Base-by-base conservation (phyloP, 2,113 vertebrate species). In the Vombatus ursinus region DNA sequence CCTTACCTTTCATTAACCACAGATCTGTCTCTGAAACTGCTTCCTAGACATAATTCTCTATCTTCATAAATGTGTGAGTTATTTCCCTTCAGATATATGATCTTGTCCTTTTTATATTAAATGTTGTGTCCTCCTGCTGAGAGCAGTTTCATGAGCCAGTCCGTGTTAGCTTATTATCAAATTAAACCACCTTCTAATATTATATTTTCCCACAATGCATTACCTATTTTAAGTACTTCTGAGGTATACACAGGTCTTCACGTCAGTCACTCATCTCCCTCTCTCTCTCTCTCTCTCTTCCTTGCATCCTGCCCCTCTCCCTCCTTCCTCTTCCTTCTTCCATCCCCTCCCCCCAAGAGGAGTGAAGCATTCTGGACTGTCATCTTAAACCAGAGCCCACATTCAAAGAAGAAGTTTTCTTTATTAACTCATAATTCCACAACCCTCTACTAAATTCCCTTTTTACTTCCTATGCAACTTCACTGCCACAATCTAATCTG, bases 91-190 rank as follows among this genome's bases (percentile, higher is more conserved):
- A 8, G 31, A 77, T 94, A 96, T 47, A 26, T 16, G 92, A 97
- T 96, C 93, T 95, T 95, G 50, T 92, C 44, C 84, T 94, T 96
- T 93, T 57, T 57, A 93, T 24, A 93, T 77, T 95, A 97, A 96
- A 93, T n/a, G 44, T 91, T 93, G 92, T 23, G 50, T 57, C 61
- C 95, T 94, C 96, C 95, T 93, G 68, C 52, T n/a, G 31, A 93
- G 8, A 96, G 19, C 25, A 54, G 51, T 48, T 92, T 26, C 53
- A 19, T n/a, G 11, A 52, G 91, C 49, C 9, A 93, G n/a, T 68
- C 84, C 51, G 24, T 10, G 84, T 90, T 25, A 57, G 54, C 57
- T 92, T 54, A 52, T 47, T 91, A 91, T 84, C 93, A 94, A 77
- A 91, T 9, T 48, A 25, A 92, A 91, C 52, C 37, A 52, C 89